phyloP scores from a whole-genome alignment of 2,113 vertebrate species.

The cattle (Bos taurus) region ARS-UCD2.0 NC_037336.1:30240001-30240500 shows the following conservation, averaged over 20 bases:
- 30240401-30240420: not conserved
- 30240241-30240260: not conserved
- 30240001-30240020: not conserved
- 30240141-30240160: not conserved
- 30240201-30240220: not conserved
- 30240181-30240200: not conserved
- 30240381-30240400: not conserved
- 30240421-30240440: not conserved
- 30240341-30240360: conserved; percentile 16
- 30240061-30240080: not conserved
- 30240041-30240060: not conserved
- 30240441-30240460: not conserved
- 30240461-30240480: not conserved
- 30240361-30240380: not conserved
- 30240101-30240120: not conserved
- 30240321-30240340: not conserved
- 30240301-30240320: not conserved
- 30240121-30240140: not conserved
- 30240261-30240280: not conserved
- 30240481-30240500: not conserved
- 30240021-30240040: not conserved
- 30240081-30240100: not conserved
- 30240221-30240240: not conserved
- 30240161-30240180: not conserved
- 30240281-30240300: not conserved